phyloP scores from a whole-genome alignment of 2,113 vertebrate species.

The Cygnus atratus region DNA sequence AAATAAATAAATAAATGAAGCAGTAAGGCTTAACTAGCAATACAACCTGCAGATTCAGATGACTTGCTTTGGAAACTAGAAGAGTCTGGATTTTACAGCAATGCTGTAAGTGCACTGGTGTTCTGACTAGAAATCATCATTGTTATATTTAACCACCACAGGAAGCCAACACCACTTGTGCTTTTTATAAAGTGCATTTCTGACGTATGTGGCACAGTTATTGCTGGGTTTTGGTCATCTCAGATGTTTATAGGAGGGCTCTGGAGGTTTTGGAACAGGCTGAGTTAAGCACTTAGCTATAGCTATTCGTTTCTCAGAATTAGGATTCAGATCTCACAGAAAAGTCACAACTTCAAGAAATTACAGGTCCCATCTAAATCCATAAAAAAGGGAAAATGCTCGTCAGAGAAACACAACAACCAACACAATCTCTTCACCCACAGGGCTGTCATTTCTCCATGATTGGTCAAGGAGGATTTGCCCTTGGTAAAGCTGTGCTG shows the following conservation, averaged over 20 bases:
- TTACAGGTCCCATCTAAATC: not conserved
- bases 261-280: not conserved
- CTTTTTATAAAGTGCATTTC: not conserved
- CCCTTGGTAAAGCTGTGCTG: not conserved
- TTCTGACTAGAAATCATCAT: not conserved
- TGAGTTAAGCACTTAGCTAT: not conserved
- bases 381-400: accelerated
- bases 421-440: not conserved
- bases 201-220: not conserved
- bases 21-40: not conserved
- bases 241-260: not conserved
- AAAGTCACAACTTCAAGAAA: not conserved
- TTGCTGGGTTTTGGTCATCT: not conserved
- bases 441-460: not conserved
- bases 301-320: not conserved
- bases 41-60: not conserved
- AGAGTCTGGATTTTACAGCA: not conserved
- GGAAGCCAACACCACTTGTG: not conserved
- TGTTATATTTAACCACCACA: not conserved
- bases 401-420: not conserved
- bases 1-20: not conserved
- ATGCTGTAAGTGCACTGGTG: not conserved
- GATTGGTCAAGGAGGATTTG: not conserved
- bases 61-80: not conserved
- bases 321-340: not conserved